Conservation (phyloP, 1,140 invertebrate species). For the Meloidogyne hapla region DNA sequence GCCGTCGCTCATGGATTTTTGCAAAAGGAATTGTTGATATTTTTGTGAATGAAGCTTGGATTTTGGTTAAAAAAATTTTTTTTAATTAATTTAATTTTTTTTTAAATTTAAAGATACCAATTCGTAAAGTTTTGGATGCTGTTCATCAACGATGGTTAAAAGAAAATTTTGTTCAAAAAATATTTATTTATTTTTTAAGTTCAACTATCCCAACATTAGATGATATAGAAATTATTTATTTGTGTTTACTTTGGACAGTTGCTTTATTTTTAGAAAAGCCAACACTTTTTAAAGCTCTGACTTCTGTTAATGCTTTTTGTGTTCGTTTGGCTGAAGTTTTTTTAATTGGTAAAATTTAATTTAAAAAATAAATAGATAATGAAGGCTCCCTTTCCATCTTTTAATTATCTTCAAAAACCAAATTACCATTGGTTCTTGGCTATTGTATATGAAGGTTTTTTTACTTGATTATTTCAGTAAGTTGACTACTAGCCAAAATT, state of each 20-base stretch:
- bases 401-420: no score
- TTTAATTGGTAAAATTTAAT: conserved; percentile 41
- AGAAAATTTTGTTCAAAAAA: neutral
- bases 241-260: conserved; percentile 44
- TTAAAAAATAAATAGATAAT: neutral
- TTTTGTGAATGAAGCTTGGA: conserved; percentile 40
- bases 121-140: conserved; percentile 44
- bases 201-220: conserved; percentile 25
- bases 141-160: conserved; percentile 19
- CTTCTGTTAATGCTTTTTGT: conserved; percentile 38
- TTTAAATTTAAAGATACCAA: conserved; percentile 24
- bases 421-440: no score
- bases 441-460: no score
- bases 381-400: neutral
- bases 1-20: conserved; percentile 22
- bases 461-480: no score
- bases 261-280: conserved; percentile 34
- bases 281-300: conserved; percentile 41
- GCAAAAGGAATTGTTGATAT: conserved; percentile 36
- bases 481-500: no score
- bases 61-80: conserved; percentile 20
- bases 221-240: conserved; percentile 46
- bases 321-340: conserved; percentile 38
- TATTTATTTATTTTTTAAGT: neutral
- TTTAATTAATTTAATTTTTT: neutral